Evolutionary conservation across 2,888 invertebrate genomes (phyloP), one percentile per base, ranked within the genome.

Genomic region (Neoscelio sp.): DNA sequence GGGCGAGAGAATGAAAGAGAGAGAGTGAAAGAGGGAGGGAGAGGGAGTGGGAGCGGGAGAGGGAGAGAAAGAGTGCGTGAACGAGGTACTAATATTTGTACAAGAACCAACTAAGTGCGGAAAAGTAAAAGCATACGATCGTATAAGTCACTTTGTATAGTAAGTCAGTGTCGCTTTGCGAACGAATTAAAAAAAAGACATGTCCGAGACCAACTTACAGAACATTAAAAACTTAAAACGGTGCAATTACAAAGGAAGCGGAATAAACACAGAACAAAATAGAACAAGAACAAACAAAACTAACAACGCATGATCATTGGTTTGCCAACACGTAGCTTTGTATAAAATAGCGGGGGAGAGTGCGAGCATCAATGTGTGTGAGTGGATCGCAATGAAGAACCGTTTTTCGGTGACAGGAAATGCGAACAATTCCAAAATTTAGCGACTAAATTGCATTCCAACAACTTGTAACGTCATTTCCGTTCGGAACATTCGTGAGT

Each of bases 251-350:
- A 40, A 23, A 23, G 4, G 18, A 23, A 20, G 48, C 4, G 12
- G 20, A 30, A 35, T 7, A 30, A 30, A 26, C 12, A 35, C 5
- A 10, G 5, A 2, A n/a, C 17, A 52, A 35, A 1, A 35, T 13
- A 2, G 12, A n/a, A 26, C 5, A 8, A 20, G 7, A 20, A 8
- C 4, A 33, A 38, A 48, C 2, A 10, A 17, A 46, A 12, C 18
- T 42, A 70, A 64, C 64, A 42, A 76, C 17, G 70, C 40, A 33
- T 23, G 54, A 70, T 76, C 64, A 58, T 70, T 64, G 48, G 56
- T 76, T 76, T 76, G 56, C 64, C 68, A 56, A 64, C 64, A 64
- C 33, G 56, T 64, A 70, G 70, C 76, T 68, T 76, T 76, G 68
- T 76, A 58, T 33, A 76, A 48, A 68, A 33, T 46, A 70, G 26